Evolutionary conservation across 1,140 invertebrate genomes (phyloP).

Genomic region (Pseudomyrmex pallidus): DNA sequence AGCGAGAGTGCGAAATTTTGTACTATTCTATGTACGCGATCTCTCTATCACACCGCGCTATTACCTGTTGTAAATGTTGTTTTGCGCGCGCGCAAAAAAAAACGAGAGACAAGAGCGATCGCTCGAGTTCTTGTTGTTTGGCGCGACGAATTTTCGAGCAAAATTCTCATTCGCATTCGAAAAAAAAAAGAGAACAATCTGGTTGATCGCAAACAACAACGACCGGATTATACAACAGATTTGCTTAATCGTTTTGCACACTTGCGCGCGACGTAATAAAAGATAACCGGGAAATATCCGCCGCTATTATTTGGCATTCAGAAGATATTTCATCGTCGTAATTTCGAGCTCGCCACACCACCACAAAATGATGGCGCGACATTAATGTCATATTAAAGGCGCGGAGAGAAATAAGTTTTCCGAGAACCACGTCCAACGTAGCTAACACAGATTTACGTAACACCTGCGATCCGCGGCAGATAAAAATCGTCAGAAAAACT

Average conservation of each 20-base stretch:
- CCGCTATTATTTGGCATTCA: constrained; percentile 65
- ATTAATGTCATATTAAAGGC: constrained; percentile 66
- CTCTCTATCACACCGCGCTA: not conserved
- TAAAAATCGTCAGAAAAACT: constrained; percentile 27
- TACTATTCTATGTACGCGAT: not conserved
- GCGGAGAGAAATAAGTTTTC: constrained; percentile 26
- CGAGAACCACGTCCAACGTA: constrained; percentile 15
- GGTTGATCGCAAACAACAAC: constrained; percentile 2
- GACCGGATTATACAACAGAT: constrained; percentile 35
- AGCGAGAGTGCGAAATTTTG: constrained; percentile 27
- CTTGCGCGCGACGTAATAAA: constrained; percentile 3
- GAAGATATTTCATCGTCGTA: constrained; percentile 54
- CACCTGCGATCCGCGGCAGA: constrained; percentile 7
- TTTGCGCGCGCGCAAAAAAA: not conserved
- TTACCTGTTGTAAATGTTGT: constrained; percentile 26
- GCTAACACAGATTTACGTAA: constrained; percentile 57
- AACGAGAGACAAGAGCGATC: constrained; percentile 10
- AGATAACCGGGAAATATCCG: constrained; percentile 13
- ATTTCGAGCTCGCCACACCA: constrained; percentile 54
- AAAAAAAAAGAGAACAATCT: not conserved
- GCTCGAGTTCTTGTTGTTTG: not conserved
- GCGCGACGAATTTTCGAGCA: not conserved
- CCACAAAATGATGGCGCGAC: constrained; percentile 47
- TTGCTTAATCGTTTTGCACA: constrained; percentile 18
- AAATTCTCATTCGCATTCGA: not conserved